phyloP scores from a whole-genome alignment of 2,113 vertebrate species.

The Saccopteryx bilineata region DNA sequence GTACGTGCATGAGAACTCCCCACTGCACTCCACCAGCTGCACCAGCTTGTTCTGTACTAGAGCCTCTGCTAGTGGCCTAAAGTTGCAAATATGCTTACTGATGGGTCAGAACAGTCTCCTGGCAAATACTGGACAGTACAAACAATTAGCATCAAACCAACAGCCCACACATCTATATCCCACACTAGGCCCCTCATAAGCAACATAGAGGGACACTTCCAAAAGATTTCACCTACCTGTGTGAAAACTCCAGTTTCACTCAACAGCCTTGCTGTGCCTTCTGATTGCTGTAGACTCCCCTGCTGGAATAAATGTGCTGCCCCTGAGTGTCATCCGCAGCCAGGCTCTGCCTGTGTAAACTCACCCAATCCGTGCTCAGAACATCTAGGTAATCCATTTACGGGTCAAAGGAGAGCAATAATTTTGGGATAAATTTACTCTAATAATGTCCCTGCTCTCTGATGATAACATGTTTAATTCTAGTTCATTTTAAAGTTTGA shows the following conservation, averaged over 20 bases:
- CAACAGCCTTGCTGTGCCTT: background rate
- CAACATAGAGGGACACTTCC: background rate
- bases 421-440: slow-evolving; percentile 24
- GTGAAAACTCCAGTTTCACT: background rate
- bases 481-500: slow-evolving; percentile 51
- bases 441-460: background rate
- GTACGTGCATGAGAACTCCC: background rate
- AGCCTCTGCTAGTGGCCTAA: background rate
- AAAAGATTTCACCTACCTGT: background rate
- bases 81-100: background rate
- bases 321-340: background rate
- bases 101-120: background rate
- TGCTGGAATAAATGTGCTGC: background rate
- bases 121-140: background rate
- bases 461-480: background rate
- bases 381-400: background rate
- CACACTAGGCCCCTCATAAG: background rate
- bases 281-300: background rate
- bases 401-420: background rate
- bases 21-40: background rate
- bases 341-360: slow-evolving; percentile 44
- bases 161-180: background rate
- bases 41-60: background rate
- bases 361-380: background rate
- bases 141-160: background rate